phyloP scores from a whole-genome alignment of 2,888 invertebrate species.

The Eudemis profundana region DNA sequence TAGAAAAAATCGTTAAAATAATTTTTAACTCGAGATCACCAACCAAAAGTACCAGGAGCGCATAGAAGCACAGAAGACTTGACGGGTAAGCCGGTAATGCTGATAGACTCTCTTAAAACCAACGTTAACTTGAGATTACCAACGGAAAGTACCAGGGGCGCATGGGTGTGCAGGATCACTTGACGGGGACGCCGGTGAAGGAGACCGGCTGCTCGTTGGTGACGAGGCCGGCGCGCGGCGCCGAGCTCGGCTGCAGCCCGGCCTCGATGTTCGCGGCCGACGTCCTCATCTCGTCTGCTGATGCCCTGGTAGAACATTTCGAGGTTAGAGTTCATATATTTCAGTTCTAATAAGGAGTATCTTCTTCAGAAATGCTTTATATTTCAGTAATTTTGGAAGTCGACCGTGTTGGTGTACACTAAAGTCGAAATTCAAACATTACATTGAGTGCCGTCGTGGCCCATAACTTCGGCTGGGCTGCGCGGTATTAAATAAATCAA shows the following conservation, averaged over 20 bases:
- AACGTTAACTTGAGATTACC: conserved; percentile 14
- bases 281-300: conserved; percentile 92
- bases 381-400: no score
- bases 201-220: conserved; percentile 93
- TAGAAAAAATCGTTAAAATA: no score
- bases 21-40: no score
- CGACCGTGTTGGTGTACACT: no score
- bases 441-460: no score
- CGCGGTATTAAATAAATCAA: no score
- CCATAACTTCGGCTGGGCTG: no score
- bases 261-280: conserved; percentile 85
- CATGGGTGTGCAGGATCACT: conserved; percentile 56
- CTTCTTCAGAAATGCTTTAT: no score
- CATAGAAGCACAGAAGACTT: background rate
- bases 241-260: conserved; percentile 76
- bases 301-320: conserved; percentile 85
- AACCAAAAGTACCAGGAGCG: background rate
- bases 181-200: conserved; percentile 87
- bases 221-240: conserved; percentile 90
- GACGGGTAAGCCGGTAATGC: conserved; percentile 10
- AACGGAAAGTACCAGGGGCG: conserved; percentile 52
- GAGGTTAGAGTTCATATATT: background rate
- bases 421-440: no score
- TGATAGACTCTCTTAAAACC: background rate
- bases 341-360: no score